Evolutionary conservation across 2,888 invertebrate species (phyloP).

Genomic region (Stenchaetothrips biformis): DNA sequence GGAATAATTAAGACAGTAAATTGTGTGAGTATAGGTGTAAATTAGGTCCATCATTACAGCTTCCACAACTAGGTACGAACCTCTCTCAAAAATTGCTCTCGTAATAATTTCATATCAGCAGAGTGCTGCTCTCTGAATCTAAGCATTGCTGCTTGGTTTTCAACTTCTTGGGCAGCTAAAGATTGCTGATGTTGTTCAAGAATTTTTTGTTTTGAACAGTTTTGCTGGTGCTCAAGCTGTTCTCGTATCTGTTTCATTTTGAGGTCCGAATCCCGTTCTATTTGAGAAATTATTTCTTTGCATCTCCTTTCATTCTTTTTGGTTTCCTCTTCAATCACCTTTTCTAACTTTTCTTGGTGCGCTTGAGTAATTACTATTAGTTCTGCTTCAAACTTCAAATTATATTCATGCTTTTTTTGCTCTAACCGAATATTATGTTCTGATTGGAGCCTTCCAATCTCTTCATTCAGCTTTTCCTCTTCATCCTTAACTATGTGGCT

Average conservation of each 20-base stretch:
- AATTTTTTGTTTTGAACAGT: slow-evolving; percentile 32
- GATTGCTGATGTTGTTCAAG: slow-evolving; percentile 31
- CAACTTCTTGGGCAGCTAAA: slow-evolving; percentile 31
- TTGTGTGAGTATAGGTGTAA: neutral
- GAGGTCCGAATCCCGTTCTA: slow-evolving; percentile 42
- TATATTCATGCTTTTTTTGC: slow-evolving; percentile 30
- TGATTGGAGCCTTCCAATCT: slow-evolving; percentile 45
- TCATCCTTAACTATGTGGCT: slow-evolving; percentile 44
- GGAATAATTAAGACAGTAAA: slow-evolving; percentile 15
- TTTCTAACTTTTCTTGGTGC: slow-evolving; percentile 28
- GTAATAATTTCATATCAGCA: slow-evolving; percentile 28
- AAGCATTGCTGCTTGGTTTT: slow-evolving; percentile 35
- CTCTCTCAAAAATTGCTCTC: slow-evolving; percentile 35
- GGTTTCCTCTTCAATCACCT: slow-evolving; percentile 37
- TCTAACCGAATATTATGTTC: slow-evolving; percentile 34
- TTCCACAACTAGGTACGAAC: slow-evolving; percentile 26
- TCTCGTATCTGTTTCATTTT: slow-evolving; percentile 37
- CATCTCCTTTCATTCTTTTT: slow-evolving; percentile 43
- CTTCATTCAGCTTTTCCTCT: slow-evolving; percentile 43
- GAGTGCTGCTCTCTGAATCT: slow-evolving; percentile 30
- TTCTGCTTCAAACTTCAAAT: slow-evolving; percentile 29
- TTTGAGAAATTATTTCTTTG: slow-evolving; percentile 38
- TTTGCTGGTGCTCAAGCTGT: slow-evolving; percentile 28
- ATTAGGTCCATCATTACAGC: neutral
- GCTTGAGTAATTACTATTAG: slow-evolving; percentile 26